phyloP scores from a whole-genome alignment of 2,797 vertebrate genomes.

The Pipistrellus kuhlii region DNA sequence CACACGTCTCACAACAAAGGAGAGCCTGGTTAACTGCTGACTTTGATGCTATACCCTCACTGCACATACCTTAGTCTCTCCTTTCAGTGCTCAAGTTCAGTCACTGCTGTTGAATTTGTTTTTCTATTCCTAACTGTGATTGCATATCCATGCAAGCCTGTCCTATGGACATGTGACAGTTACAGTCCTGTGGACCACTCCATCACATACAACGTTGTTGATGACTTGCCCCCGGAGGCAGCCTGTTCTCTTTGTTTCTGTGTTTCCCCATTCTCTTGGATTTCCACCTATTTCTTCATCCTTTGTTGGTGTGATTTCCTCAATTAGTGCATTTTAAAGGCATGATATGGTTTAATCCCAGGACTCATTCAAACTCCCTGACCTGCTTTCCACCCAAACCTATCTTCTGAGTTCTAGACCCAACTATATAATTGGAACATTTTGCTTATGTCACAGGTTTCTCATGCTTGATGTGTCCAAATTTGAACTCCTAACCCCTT shows the following conservation, averaged over 20 bases:
- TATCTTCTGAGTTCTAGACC: not conserved
- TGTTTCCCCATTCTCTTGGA: not conserved
- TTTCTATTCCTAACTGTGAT: not conserved
- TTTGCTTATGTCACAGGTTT: not conserved
- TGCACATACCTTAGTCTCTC: not conserved
- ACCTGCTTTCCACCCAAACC: not conserved
- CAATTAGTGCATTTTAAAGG: not conserved
- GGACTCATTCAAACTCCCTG: not conserved
- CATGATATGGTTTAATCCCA: not conserved
- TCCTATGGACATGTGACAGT: not conserved
- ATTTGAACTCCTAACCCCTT: not conserved
- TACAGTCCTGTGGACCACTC: not conserved
- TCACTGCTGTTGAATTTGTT: not conserved
- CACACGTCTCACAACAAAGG: not conserved
- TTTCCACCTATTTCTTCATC: not conserved
- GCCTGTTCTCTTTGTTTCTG: not conserved
- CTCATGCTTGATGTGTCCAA: not conserved
- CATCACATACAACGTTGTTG: too few relatives aligned
- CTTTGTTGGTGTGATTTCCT: not conserved
- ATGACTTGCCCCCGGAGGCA: too few relatives aligned
- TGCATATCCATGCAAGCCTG: not conserved
- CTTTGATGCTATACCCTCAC: not conserved
- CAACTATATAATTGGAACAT: not conserved
- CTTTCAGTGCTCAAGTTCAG: not conserved
- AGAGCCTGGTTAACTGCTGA: not conserved